Conservation (phyloP, 2,113 vertebrate genomes). For the Solenodon paradoxus region DNA sequence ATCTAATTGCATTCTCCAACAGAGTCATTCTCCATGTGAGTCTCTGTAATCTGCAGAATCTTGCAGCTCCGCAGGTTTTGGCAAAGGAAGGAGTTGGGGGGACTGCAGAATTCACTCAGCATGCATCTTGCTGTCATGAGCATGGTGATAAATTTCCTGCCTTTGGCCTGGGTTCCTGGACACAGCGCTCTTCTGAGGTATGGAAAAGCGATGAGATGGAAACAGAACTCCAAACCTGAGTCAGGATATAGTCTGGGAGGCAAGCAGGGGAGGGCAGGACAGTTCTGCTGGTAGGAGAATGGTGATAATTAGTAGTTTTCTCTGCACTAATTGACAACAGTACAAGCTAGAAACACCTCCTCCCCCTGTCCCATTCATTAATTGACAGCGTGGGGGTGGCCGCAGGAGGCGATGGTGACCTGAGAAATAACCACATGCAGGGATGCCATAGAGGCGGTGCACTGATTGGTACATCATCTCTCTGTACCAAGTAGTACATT, state of each 20-base stretch:
- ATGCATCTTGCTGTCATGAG: constrained; percentile 82
- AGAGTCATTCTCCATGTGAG: constrained; percentile 71
- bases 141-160: constrained; percentile 80
- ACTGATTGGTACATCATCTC: rapidly evolving
- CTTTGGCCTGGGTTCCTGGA: constrained; percentile 81
- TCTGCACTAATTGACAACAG: not conserved
- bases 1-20: constrained; percentile 73
- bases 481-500: not conserved
- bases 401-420: not conserved
- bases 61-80: constrained; percentile 79
- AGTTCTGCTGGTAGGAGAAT: not conserved
- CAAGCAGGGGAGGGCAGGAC: not conserved
- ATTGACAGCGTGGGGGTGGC: not conserved
- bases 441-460: not conserved
- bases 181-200: constrained; percentile 73
- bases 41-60: constrained; percentile 75
- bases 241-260: constrained; percentile 47
- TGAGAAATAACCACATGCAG: rapidly evolving
- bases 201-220: constrained; percentile 78
- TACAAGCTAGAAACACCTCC: not conserved
- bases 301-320: constrained; percentile 5
- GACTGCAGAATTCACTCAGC: constrained; percentile 79
- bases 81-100: constrained; percentile 75
- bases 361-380: not conserved
- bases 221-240: constrained; percentile 64